Conservation (phyloP, 1,140 invertebrate genomes). For the Lucilia cuprina region DNA sequence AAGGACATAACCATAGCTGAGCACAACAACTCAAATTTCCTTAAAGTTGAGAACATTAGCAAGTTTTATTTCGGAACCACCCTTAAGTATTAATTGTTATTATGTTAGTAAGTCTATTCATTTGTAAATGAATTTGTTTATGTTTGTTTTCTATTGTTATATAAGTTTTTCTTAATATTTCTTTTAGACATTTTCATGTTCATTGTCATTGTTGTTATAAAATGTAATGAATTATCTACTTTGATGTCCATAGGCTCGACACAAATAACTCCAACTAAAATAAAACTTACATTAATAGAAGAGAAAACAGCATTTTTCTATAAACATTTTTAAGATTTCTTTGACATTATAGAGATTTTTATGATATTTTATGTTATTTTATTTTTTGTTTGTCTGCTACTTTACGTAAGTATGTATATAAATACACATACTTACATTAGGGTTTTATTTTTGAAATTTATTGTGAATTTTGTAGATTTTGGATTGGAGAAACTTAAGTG, state of each 20-base stretch:
- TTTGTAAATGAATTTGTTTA: background rate
- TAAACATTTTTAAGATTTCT: background rate
- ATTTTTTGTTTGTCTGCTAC: background rate
- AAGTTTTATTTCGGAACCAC: too few species aligned
- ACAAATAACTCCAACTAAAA: background rate
- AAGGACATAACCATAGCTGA: too few species aligned
- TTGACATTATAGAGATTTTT: background rate
- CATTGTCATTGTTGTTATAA: background rate
- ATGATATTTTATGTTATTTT: background rate
- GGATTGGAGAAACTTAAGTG: too few species aligned
- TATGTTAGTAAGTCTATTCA: too few species aligned
- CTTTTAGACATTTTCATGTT: too few species aligned
- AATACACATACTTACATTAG: too few species aligned
- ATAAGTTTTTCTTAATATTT: background rate
- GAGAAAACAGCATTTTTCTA: background rate
- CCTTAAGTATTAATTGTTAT: too few species aligned
- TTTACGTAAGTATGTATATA: background rate
- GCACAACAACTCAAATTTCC: too few species aligned
- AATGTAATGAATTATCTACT: background rate
- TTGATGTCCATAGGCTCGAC: background rate
- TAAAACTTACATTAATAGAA: background rate
- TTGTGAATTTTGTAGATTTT: too few species aligned
- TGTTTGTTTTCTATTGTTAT: background rate
- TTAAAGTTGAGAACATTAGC: too few species aligned
- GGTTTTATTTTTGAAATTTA: too few species aligned